Percentiles rank a stretch among this genome's conserved stretches.
Evolutionary conservation across 2,888 invertebrate species (phyloP).

Genomic region (Bhutanitis thaidina): DNA sequence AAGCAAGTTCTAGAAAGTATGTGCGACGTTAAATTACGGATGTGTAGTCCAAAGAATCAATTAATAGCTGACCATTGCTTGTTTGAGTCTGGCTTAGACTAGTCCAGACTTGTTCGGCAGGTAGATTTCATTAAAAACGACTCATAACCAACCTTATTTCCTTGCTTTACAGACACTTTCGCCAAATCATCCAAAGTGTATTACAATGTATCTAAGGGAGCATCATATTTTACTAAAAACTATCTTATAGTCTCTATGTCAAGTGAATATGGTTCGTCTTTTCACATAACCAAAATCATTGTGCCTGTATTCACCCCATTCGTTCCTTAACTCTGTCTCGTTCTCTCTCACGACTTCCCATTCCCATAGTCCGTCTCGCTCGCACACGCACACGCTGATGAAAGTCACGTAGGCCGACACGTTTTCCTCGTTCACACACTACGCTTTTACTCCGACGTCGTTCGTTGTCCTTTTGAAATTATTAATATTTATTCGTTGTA

Average conservation of each 20-base stretch:
- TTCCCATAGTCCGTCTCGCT: background rate
- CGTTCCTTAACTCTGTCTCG: background rate
- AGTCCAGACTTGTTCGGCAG: background rate
- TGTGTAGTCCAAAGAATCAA: too few species aligned
- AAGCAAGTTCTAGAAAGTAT: too few species aligned
- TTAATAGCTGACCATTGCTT: too few species aligned
- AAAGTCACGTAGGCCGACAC: conserved; percentile 39
- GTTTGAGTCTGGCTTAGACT: background rate
- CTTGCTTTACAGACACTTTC: background rate
- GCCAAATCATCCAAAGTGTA: background rate
- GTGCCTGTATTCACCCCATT: background rate
- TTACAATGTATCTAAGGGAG: background rate
- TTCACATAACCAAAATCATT: background rate
- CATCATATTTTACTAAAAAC: background rate
- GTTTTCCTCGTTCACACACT: background rate
- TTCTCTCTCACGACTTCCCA: background rate
- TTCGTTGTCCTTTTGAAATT: background rate
- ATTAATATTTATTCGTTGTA: too few species aligned
- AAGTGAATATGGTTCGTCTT: background rate
- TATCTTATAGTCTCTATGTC: background rate
- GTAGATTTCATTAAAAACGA: background rate
- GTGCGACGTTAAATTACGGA: too few species aligned
- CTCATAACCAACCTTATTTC: background rate
- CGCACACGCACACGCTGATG: conserved; percentile 16
- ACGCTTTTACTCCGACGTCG: background rate